Percentiles rank a stretch among this genome's conserved stretches.
These are phyloP conservation scores for Protonibea diacanthus DNA, from an alignment of 2,797 vertebrate species.

Conservation along the genomic window DNA sequence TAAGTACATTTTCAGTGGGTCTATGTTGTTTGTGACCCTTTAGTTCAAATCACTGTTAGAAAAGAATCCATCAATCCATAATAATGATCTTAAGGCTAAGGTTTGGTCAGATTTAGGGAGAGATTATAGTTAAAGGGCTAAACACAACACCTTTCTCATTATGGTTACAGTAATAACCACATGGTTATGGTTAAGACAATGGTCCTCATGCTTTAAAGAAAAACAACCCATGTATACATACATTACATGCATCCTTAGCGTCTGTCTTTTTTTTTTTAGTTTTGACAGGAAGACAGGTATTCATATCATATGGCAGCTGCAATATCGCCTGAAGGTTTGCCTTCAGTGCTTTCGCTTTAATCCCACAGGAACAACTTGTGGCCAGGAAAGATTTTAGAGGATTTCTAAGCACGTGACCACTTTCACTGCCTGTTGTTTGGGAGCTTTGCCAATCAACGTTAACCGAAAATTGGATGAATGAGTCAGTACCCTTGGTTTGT, in stretches of 20 bases:
- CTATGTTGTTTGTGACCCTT: too few species aligned
- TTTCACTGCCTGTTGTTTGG: slow-evolving; percentile 10
- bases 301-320: slow-evolving; percentile 3
- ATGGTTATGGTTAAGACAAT: too few species aligned
- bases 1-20: neutral
- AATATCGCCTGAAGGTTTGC: neutral
- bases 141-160: too few species aligned
- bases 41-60: too few species aligned
- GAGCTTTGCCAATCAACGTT: slow-evolving; percentile 27
- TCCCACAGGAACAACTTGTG: slow-evolving; percentile 27
- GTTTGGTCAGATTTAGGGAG: too few species aligned
- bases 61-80: too few species aligned
- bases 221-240: neutral
- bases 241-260: neutral
- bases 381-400: slow-evolving; percentile 48
- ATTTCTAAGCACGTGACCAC: slow-evolving; percentile 30
- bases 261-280: neutral
- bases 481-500: slow-evolving; percentile 43
- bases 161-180: too few species aligned
- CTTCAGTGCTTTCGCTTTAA: slow-evolving; percentile 18
- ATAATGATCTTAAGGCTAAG: too few species aligned
- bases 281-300: neutral
- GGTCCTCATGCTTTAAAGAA: neutral
- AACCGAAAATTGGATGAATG: slow-evolving; percentile 9
- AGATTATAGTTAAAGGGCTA: too few species aligned